Percentiles rank a stretch among this genome's conserved stretches.
phyloP scores from a whole-genome alignment of 2,888 invertebrate species.

The Ormyrus labotus region DNA sequence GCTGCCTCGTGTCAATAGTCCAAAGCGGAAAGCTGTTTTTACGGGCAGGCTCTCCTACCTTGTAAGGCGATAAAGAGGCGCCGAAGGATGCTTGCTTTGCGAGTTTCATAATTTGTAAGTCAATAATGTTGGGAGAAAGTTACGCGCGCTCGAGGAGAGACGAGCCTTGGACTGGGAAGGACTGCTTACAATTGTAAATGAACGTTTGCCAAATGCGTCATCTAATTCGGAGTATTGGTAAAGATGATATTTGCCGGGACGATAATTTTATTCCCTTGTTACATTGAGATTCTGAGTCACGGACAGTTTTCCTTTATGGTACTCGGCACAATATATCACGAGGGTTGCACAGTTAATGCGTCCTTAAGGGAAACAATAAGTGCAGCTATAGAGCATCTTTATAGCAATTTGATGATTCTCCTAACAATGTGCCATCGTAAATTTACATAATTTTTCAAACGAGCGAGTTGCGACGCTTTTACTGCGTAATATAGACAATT shows the following conservation, averaged over 20 bases:
- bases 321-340: slow-evolving; percentile 11
- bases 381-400: neutral
- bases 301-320: neutral
- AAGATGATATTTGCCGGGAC: neutral
- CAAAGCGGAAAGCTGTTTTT: neutral
- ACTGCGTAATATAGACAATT: too few relatives aligned
- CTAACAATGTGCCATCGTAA: too few relatives aligned
- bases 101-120: too few relatives aligned
- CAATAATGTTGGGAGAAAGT: too few relatives aligned
- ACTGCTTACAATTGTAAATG: neutral
- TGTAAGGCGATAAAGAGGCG: neutral
- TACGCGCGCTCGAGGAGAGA: too few relatives aligned
- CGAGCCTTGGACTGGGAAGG: neutral
- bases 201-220: neutral
- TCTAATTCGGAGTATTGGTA: neutral
- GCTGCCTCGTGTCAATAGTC: too few relatives aligned
- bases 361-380: neutral
- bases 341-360: neutral
- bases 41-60: neutral
- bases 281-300: neutral
- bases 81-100: too few relatives aligned
- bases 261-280: slow-evolving; percentile 7
- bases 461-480: too few relatives aligned
- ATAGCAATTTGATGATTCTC: too few relatives aligned
- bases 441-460: too few relatives aligned